phyloP scores from a whole-genome alignment of 2,797 vertebrate species.

The Bucorvus abyssinicus region DNA sequence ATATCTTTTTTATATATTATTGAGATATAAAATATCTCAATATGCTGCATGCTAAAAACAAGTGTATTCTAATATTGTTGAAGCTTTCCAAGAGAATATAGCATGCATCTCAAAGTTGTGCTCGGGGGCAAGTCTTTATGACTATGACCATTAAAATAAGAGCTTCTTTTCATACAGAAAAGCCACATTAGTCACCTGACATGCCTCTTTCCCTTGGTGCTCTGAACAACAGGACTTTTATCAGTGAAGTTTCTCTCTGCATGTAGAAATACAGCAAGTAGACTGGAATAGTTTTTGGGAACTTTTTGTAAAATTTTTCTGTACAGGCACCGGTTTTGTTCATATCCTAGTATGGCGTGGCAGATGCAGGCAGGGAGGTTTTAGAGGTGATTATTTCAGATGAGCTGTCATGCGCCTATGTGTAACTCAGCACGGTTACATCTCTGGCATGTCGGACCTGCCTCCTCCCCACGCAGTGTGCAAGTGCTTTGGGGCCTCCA shows the following conservation, averaged over 20 bases:
- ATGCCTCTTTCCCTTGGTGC: accelerated
- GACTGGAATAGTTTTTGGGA: not conserved
- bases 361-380: not conserved
- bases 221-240: not conserved
- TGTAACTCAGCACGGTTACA: accelerated
- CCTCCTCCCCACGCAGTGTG: not conserved
- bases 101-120: not conserved
- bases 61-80: not conserved
- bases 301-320: not conserved
- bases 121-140: not conserved
- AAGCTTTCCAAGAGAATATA: not conserved
- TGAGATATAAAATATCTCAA: not conserved
- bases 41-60: not conserved
- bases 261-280: not conserved
- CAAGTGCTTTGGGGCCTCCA: not conserved
- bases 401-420: not conserved
- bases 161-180: not conserved
- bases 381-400: not conserved
- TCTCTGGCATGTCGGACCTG: accelerated
- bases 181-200: not conserved
- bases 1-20: not conserved
- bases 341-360: accelerated
- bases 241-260: not conserved
- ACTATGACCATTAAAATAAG: not conserved
- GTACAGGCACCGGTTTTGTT: not conserved